These are phyloP conservation scores for Dynastes tityus DNA, from an alignment of 2,888 invertebrate genomes.

Conservation along the genomic window DNA sequence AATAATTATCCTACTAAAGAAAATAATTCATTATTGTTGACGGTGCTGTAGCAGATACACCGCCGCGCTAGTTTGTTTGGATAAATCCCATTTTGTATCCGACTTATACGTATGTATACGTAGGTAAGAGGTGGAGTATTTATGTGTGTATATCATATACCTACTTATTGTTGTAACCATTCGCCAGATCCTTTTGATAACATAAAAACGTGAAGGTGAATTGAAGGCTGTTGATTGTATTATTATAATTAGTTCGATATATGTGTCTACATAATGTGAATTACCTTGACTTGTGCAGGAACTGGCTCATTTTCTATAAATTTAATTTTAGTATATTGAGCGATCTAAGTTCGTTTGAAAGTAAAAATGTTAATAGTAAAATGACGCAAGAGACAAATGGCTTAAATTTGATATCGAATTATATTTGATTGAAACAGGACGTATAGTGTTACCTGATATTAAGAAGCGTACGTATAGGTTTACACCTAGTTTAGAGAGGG, in stretches of 20 bases:
- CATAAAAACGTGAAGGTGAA: conserved; percentile 38
- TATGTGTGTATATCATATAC: background rate
- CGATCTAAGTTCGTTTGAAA: background rate
- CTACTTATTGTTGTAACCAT: background rate
- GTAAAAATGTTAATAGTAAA: background rate
- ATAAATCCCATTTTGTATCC: too few relatives aligned
- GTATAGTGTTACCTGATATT: too few relatives aligned
- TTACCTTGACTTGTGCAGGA: conserved; percentile 38
- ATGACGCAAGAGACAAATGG: background rate
- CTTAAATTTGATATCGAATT: too few relatives aligned
- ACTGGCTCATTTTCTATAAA: conserved; percentile 24
- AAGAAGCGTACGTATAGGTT: too few relatives aligned
- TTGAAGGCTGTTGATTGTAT: conserved; percentile 38
- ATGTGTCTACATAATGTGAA: conserved; percentile 3
- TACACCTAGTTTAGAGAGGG: too few relatives aligned
- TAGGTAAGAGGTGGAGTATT: background rate
- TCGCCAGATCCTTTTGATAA: conserved; percentile 25
- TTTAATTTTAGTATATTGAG: conserved; percentile 10
- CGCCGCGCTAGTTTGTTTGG: too few relatives aligned
- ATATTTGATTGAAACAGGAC: too few relatives aligned
- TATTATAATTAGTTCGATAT: conserved; percentile 30
- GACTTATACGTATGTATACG: too few relatives aligned
- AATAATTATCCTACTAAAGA: too few relatives aligned
- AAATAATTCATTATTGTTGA: too few relatives aligned
- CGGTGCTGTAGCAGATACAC: too few relatives aligned